phyloP scores from a whole-genome alignment of 2,113 vertebrate genomes.

The Lepus americanus region DNA sequence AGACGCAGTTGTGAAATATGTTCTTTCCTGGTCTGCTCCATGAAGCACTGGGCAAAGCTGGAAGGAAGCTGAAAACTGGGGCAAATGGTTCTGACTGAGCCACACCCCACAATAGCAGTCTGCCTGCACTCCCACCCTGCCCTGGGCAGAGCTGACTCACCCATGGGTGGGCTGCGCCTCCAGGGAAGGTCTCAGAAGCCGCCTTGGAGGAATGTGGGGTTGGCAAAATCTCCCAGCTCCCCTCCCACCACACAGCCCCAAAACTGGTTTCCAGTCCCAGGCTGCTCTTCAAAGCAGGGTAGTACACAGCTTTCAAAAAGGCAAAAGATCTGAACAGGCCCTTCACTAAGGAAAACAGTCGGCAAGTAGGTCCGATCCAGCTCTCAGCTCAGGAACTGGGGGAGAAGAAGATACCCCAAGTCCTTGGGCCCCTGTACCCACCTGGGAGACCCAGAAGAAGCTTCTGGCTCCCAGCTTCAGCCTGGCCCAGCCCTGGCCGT shows the following conservation, averaged over 20 bases:
- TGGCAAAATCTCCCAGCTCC: neutral
- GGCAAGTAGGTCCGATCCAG: neutral
- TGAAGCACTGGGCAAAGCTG: neutral
- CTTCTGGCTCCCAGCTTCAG: too few species aligned
- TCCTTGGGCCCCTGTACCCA: too few species aligned
- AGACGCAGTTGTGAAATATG: neutral
- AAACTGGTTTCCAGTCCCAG: neutral
- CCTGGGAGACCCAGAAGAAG: too few species aligned
- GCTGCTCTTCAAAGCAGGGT: neutral
- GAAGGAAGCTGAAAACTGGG: neutral
- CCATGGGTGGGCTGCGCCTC: neutral
- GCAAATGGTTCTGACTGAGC: neutral
- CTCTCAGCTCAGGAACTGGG: too few species aligned
- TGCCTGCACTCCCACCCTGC: too few species aligned
- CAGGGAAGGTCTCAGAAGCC: neutral
- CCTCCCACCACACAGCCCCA: neutral
- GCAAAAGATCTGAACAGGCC: neutral
- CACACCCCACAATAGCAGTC: neutral
- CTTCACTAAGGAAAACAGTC: neutral
- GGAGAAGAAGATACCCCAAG: too few species aligned
- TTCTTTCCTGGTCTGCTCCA: neutral
- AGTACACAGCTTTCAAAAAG: neutral
- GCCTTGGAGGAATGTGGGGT: neutral
- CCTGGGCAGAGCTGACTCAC: neutral
- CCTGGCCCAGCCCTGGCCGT: too few species aligned